Percentiles rank a stretch among this genome's conserved stretches.
Evolutionary conservation across 2,888 invertebrate genomes (phyloP).

Genomic region (Aleiodes alternator): DNA sequence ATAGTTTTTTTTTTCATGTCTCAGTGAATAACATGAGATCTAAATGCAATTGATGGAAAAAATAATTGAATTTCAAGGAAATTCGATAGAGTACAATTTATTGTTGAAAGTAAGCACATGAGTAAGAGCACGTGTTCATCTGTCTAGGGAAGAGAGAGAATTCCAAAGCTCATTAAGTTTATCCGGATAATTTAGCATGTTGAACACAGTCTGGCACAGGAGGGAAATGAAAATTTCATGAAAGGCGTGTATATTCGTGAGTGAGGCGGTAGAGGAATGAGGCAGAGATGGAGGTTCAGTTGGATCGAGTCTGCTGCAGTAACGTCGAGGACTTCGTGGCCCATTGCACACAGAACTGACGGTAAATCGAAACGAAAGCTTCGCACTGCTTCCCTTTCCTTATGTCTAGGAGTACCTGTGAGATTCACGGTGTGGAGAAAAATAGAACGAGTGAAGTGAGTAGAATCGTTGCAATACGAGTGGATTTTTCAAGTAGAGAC

Average conservation of each 20-base stretch:
- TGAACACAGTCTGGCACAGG: constrained; percentile 1
- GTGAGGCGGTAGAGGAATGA: background rate
- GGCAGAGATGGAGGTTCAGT: constrained; percentile 21
- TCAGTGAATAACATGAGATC: constrained; percentile 33
- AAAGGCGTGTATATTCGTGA: constrained; percentile 36
- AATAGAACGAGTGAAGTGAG: background rate
- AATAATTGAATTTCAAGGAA: background rate
- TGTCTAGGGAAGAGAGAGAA: constrained; percentile 46
- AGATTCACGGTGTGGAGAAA: constrained; percentile 12
- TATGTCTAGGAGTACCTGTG: constrained; percentile 23
- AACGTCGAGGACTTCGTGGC: constrained; percentile 48
- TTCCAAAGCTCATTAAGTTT: constrained; percentile 59
- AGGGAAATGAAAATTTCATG: constrained; percentile 49
- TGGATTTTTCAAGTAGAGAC: background rate
- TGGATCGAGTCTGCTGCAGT: constrained; percentile 45
- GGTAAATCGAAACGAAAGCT: constrained; percentile 56
- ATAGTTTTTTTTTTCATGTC: constrained; percentile 41
- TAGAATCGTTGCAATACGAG: constrained; percentile 25
- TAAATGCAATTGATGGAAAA: constrained; percentile 29
- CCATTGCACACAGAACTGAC: constrained; percentile 56
- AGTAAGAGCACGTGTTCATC: constrained; percentile 6
- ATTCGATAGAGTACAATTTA: background rate
- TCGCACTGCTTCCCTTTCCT: constrained; percentile 4
- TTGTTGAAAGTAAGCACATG: background rate
- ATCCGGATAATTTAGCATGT: constrained; percentile 55